Base-by-base conservation (phyloP, 2,113 vertebrate species). In the Clinocottus analis region DNA sequence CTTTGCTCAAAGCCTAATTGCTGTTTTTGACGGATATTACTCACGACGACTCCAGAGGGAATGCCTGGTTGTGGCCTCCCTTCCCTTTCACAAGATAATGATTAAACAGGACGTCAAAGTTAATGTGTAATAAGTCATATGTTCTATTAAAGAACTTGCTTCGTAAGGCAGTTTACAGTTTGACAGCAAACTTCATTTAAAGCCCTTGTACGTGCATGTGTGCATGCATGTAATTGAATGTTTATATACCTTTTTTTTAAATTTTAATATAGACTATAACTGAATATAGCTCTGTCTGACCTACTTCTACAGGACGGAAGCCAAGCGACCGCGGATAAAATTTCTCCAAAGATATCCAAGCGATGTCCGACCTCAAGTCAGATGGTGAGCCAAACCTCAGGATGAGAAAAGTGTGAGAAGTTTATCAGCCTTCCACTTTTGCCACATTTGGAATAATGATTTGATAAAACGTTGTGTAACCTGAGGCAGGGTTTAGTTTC, bases 271-370 rank as follows among this genome's bases (percentile, higher is more conserved):
- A 58, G 53, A 61, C 49, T 67, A 21, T 23, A 68, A 64, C 74
- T 89, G 31, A 87, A 66, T 66, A 12, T 73, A 51, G 41, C 61
- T 85, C 43, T 21, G 23, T 85, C 16, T 91, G 80, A 61, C 45
- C 75, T 39, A 73, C 67, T 82, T 75, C 72, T 55, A 66, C 85
- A 94, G 93, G 93, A 95, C 7, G 89, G 87, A 58, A 82, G 86
- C 68, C 92, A 87, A 33, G 61, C 56, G 2, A 35, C 81, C 3
- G 53, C 85, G 86, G 93, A 90, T 77, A 89, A 82, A 59, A 58
- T 90, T 75, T 91, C 89, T 82, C 86, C 90, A 69, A 93, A 91
- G 90, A 88, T 90, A 73, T 87, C 88, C 76, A 93, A 94, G 80
- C 64, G 49, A 60, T 93, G 90, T 86, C 85, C 62, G 3, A 63